A percentile compares a stretch with the other conserved stretches of the same genome.
Conservation (phyloP, 2,888 invertebrate species). For the Drosophila colorata region DNA sequence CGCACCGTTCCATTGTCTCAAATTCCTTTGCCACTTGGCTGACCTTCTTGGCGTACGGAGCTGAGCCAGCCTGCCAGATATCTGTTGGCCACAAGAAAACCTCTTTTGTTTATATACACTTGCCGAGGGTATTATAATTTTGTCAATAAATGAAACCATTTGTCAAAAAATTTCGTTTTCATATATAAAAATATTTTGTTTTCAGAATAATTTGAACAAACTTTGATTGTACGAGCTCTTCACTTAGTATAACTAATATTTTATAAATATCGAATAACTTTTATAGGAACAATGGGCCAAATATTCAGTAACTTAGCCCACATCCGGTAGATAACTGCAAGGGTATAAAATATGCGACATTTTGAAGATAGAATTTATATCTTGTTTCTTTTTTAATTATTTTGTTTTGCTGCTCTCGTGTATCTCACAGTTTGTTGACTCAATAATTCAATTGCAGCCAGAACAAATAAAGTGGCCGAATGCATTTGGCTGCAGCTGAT, state of each 20-base stretch:
- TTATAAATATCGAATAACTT: too few relatives aligned
- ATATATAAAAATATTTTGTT: too few relatives aligned
- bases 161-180: too few relatives aligned
- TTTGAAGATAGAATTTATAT: not conserved
- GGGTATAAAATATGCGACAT: slow-evolving; percentile 1
- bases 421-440: slow-evolving; percentile 26
- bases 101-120: not conserved
- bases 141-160: too few relatives aligned
- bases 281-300: too few relatives aligned
- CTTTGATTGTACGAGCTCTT: too few relatives aligned
- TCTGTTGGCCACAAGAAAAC: slow-evolving; percentile 11
- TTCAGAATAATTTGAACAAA: too few relatives aligned
- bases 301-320: too few relatives aligned
- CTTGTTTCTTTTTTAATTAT: not conserved
- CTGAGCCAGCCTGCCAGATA: slow-evolving; percentile 14
- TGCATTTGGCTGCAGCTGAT: slow-evolving; percentile 28
- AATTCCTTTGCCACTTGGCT: slow-evolving; percentile 71
- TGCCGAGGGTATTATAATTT: too few relatives aligned
- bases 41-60: slow-evolving; percentile 55
- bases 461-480: slow-evolving; percentile 48
- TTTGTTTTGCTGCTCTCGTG: slow-evolving; percentile 15
- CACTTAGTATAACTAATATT: too few relatives aligned
- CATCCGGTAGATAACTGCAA: not conserved
- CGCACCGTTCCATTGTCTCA: slow-evolving; percentile 45
- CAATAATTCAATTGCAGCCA: slow-evolving; percentile 41